A percentile compares a stretch with the other conserved stretches of the same genome.
Conservation (phyloP, 1,140 invertebrate genomes). For the Pogonognathellus flavescens region DNA sequence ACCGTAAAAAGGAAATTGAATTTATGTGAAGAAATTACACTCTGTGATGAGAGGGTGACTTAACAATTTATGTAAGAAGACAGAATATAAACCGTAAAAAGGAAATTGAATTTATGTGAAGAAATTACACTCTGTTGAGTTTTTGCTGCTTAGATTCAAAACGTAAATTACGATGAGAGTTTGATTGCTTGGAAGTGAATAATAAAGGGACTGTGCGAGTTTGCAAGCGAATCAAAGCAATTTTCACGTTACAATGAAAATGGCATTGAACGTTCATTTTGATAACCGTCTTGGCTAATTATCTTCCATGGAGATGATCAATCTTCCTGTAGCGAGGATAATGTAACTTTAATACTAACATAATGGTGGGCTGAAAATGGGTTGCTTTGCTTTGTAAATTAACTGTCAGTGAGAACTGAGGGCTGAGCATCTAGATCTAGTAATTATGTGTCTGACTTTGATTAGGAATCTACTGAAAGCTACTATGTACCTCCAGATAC, state of each 20-base stretch:
- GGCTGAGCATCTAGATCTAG: not conserved
- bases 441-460: slow-evolving; percentile 31
- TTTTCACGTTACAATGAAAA: slow-evolving; percentile 2
- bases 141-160: no score
- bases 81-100: no score
- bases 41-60: no score
- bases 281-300: not conserved
- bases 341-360: slow-evolving; percentile 6
- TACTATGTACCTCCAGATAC: not conserved
- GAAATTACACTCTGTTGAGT: no score
- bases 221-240: slow-evolving; percentile 7
- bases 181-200: no score
- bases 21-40: no score
- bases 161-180: no score
- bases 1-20: no score
- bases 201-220: not conserved
- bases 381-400: slow-evolving; percentile 23
- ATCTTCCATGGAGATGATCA: not conserved
- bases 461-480: slow-evolving; percentile 2
- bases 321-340: slow-evolving; percentile 7
- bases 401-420: slow-evolving; percentile 9
- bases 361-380: slow-evolving; percentile 11
- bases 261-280: slow-evolving; percentile 18
- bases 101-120: no score
- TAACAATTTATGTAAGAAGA: no score